Evolutionary conservation across 2,113 vertebrate genomes (phyloP), one percentile per base, ranked within the genome.

Genomic region (Planiliza haematocheilus): DNA sequence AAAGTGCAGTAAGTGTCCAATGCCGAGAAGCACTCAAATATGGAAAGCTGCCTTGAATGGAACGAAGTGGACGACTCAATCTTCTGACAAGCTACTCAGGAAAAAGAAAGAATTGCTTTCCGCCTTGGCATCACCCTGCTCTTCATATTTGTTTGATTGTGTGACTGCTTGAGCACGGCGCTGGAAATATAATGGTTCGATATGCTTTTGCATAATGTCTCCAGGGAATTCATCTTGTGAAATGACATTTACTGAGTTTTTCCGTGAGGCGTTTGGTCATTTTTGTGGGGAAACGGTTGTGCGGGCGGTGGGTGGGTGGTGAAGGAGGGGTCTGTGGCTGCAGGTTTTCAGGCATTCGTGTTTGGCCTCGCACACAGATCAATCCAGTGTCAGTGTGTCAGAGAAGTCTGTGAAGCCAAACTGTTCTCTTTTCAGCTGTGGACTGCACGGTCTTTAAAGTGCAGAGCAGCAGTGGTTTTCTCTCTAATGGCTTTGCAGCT

Each of bases 61-160:
- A 84, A 82, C 51, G 65, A 56, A 86, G 80, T 74, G 83, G 74
- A 82, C 46, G 20, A 83, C 77, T 86, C 77, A 85, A 79, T 81
- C 83, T 74, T 86, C 70, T 79, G 71, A 81, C 70, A 46, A 75
- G 71, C 77, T 65, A 50, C 79, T 81, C 70, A 21, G 69, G 59
- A 62, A 61, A 77, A 53, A 63, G 39, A 49, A 83, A 69, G 43
- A 76, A 79, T 53, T 61, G 61, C 57, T 70, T 77, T 74, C 46
- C 34, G 53, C 36, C 57, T 69, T 56, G 37, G 60, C 77, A 53
- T 75, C 46, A 45, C 1, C 37, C 24, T 10, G 1, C 51, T 62
- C 60, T 74, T 63, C 43, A 60, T 83, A 50, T 81, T 63, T 55
- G 70, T 81, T 39, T 77, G 62, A 79, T 70, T 76, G 64, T 69